phyloP scores from a whole-genome alignment of 1,140 invertebrate genomes.

The Macrotrachela quadricornifera region DNA sequence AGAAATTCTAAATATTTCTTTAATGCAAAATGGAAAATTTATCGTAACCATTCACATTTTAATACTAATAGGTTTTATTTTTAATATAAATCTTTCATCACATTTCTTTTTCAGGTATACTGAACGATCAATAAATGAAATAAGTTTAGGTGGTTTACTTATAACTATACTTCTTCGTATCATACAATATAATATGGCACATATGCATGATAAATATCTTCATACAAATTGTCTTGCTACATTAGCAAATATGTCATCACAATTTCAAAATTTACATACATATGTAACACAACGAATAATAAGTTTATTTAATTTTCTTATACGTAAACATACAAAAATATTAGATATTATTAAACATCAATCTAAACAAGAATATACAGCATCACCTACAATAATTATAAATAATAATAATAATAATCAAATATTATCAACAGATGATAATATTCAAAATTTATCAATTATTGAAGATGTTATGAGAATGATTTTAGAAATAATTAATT shows the following conservation, averaged over 20 bases:
- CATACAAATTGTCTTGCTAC: constrained; percentile 56
- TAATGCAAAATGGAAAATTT: too few species aligned
- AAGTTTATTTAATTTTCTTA: too few species aligned
- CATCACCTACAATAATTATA: too few species aligned
- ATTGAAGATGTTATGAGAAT: constrained; percentile 75
- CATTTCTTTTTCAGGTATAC: constrained; percentile 17
- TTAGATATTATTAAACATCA: too few species aligned
- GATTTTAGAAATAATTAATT: constrained; percentile 87
- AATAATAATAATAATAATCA: too few species aligned
- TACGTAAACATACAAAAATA: too few species aligned
- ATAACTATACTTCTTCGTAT: constrained; percentile 81
- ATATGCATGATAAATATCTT: constrained; percentile 47
- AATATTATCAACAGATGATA: too few species aligned
- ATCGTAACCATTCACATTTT: too few species aligned
- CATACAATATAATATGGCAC: constrained; percentile 89
- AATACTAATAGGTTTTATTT: too few species aligned
- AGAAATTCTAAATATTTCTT: too few species aligned
- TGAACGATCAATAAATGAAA: constrained; percentile 64
- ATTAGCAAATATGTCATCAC: constrained; percentile 85
- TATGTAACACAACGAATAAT: constrained; percentile 58
- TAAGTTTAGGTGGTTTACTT: constrained; percentile 78
- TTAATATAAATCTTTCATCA: too few species aligned
- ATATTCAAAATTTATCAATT: constrained; percentile 63
- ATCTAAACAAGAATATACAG: too few species aligned
- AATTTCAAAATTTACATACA: constrained; percentile 75